Evolutionary conservation across 2,113 vertebrate genomes (phyloP).

Genomic region (Tragulus kanchil): DNA sequence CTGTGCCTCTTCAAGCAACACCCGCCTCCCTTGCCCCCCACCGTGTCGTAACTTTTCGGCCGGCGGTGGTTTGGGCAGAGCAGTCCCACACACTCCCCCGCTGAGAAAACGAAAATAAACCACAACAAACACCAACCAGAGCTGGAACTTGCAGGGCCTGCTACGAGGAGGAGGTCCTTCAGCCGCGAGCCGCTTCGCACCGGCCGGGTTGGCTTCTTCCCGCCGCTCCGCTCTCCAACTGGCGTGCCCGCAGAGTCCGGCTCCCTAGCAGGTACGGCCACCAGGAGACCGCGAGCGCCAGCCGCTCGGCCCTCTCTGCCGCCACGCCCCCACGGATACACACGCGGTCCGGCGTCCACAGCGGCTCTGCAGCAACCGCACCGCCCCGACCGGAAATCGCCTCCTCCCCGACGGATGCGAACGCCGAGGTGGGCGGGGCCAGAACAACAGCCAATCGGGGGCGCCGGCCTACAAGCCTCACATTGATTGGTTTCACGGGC

Average conservation of each 20-base stretch:
- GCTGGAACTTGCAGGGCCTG: background rate
- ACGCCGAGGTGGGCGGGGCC: background rate
- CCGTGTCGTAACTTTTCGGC: background rate
- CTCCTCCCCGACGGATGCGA: constrained; percentile 37
- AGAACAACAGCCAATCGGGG: constrained; percentile 18
- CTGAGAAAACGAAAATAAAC: background rate
- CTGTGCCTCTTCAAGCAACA: background rate
- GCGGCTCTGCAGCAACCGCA: rapidly evolving
- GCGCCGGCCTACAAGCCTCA: background rate
- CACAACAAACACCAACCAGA: constrained; percentile 20
- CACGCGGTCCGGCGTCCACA: rapidly evolving
- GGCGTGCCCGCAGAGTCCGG: background rate
- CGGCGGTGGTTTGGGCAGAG: background rate
- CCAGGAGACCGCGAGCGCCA: background rate
- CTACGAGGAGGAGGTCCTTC: background rate
- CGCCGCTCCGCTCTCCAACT: background rate
- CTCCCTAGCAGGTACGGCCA: background rate
- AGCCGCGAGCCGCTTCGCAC: background rate
- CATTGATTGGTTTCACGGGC: background rate
- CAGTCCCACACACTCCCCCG: background rate
- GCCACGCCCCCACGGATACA: constrained; percentile 54
- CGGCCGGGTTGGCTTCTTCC: background rate
- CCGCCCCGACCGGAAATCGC: constrained; percentile 52
- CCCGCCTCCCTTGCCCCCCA: background rate
- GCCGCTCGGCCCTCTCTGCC: background rate